These are phyloP conservation scores for Potorous gilbertii DNA, from an alignment of 2,797 vertebrate genomes.

Conservation along the genomic window DNA sequence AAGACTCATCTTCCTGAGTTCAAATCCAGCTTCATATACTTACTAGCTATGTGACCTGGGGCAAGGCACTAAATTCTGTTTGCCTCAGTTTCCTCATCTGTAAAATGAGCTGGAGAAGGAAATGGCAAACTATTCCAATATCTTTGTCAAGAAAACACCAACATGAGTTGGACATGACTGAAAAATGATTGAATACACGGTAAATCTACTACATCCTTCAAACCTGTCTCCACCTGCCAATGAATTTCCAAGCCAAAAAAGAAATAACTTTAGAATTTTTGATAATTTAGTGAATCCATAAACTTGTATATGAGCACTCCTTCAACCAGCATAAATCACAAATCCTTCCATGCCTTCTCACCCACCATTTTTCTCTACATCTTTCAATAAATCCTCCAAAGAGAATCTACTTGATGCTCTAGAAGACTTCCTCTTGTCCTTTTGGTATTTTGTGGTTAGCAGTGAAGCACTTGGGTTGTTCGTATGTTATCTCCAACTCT, in stretches of 20 bases:
- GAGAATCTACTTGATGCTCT: background rate
- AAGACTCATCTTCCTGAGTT: background rate
- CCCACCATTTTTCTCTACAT: background rate
- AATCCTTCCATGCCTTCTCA: background rate
- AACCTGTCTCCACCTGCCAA: background rate
- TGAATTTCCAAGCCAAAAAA: background rate
- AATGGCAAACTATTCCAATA: background rate
- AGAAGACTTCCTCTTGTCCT: background rate
- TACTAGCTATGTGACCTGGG: background rate
- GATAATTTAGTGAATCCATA: background rate
- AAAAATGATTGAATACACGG: background rate
- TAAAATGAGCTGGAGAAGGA: background rate
- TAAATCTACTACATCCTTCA: background rate
- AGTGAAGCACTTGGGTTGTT: background rate
- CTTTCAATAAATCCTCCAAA: background rate
- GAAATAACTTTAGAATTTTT: background rate
- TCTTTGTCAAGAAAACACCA: background rate
- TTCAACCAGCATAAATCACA: background rate
- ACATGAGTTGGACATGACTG: background rate
- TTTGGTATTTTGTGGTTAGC: background rate
- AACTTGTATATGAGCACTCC: background rate
- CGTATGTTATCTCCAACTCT: background rate
- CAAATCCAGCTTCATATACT: background rate
- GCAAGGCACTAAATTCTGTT: too few species aligned
- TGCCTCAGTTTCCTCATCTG: background rate